Conservation (phyloP, 2,797 vertebrate genomes). For the Pempheris klunzingeri region DNA sequence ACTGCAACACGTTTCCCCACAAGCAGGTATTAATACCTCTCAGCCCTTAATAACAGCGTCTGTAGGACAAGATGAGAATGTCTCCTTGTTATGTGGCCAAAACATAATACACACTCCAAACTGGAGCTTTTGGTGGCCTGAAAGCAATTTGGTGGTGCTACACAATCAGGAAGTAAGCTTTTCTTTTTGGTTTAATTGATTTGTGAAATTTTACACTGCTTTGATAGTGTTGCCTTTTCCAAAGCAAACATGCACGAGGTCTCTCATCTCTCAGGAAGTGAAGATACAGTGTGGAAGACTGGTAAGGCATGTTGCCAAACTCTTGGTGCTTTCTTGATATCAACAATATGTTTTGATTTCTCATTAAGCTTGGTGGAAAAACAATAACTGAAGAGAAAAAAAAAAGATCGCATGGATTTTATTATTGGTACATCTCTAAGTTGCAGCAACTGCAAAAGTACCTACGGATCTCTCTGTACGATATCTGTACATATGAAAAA, state of each 20-base stretch:
- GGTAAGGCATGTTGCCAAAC: conserved; percentile 36
- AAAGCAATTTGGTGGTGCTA: conserved; percentile 20
- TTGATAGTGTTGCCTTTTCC: conserved; percentile 31
- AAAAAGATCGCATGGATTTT: conserved; percentile 54
- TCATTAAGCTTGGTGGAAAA: conserved; percentile 36
- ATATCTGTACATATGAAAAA: conserved; percentile 94
- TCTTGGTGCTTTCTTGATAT: conserved; percentile 50
- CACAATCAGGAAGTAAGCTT: conserved; percentile 18
- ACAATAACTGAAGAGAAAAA: conserved; percentile 13
- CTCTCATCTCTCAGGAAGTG: conserved; percentile 67
- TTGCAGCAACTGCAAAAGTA: conserved; percentile 80
- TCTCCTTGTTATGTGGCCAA: conserved; percentile 20
- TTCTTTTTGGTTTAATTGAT: conserved; percentile 29
- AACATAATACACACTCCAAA: neutral
- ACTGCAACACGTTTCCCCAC: conserved; percentile 62
- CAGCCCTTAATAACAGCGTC: conserved; percentile 20
- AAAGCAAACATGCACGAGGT: conserved; percentile 30
- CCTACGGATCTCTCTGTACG: conserved; percentile 84
- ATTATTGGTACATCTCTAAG: conserved; percentile 80
- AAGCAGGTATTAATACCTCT: conserved; percentile 32
- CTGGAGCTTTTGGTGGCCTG: conserved; percentile 18
- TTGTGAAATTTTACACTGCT: conserved; percentile 46
- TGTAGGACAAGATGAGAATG: conserved; percentile 23
- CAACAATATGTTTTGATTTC: conserved; percentile 43
- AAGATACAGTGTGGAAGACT: conserved; percentile 31